Conservation (phyloP, 2,113 vertebrate genomes). For the Steatornis caripensis region DNA sequence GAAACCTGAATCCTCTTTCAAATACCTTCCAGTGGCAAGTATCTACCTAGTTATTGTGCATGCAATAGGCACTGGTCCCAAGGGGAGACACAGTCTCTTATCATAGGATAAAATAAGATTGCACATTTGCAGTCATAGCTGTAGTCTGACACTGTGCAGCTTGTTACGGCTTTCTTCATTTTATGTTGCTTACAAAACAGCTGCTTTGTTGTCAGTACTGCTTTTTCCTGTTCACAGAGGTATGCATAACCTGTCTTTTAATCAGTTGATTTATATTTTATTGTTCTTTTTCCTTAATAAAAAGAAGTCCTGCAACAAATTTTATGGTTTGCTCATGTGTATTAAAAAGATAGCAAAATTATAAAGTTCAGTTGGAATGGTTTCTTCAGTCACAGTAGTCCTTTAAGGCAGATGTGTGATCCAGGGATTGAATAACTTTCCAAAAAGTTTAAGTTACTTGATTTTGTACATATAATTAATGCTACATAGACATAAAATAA, state of each 20-base stretch:
- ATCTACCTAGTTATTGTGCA: background rate
- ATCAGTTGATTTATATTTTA: background rate
- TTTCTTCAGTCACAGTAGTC: background rate
- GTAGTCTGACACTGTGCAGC: background rate
- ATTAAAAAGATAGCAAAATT: background rate
- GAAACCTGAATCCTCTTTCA: background rate
- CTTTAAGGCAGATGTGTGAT: background rate
- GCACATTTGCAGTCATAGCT: background rate
- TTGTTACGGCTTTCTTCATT: background rate
- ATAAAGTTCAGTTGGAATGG: background rate
- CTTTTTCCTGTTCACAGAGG: background rate
- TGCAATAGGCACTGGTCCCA: background rate
- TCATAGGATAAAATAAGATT: background rate
- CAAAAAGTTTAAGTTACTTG: background rate
- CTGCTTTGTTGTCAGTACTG: background rate
- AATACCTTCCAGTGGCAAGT: background rate
- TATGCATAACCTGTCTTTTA: background rate
- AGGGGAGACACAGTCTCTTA: background rate
- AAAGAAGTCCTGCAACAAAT: background rate
- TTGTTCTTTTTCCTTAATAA: background rate
- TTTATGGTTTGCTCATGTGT: background rate
- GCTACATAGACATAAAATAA: background rate
- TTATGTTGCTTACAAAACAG: background rate
- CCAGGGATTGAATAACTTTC: background rate
- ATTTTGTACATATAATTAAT: background rate